Conservation (phyloP, 30 jellyfish, hydroid and myxozoan species). For the Kudoa iwatai region DNA sequence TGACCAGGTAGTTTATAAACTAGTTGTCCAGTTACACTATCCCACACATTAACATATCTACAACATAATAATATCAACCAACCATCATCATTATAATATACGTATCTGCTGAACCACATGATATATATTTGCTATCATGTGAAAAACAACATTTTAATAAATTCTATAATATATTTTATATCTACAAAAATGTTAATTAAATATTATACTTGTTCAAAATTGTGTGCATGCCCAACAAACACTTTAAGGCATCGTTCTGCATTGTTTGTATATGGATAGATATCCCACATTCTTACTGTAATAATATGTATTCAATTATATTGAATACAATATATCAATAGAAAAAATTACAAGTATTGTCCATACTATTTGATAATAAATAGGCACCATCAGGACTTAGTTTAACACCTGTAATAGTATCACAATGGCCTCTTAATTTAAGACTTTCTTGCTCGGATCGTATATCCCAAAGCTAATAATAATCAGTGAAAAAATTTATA, state of each 20-base stretch:
- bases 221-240: slow-evolving; percentile 36
- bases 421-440: slow-evolving; percentile 54
- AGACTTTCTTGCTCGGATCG: slow-evolving; percentile 22
- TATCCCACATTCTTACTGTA: slow-evolving; percentile 72
- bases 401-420: slow-evolving; percentile 33
- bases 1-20: slow-evolving; percentile 57
- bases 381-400: slow-evolving; percentile 74
- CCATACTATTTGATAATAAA: slow-evolving; percentile 37
- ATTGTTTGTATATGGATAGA: slow-evolving; percentile 38
- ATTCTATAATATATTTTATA: no score
- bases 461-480: slow-evolving; percentile 38
- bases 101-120: background rate
- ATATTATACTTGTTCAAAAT: slow-evolving; percentile 20
- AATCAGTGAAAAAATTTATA: no score
- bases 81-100: no score
- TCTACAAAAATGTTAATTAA: no score
- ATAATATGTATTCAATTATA: no score
- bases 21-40: slow-evolving; percentile 29
- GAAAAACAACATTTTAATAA: slow-evolving; percentile 54
- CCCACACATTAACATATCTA: slow-evolving; percentile 73
- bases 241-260: slow-evolving; percentile 40
- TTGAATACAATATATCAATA: no score
- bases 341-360: slow-evolving; percentile 66
- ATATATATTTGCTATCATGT: slow-evolving; percentile 34
- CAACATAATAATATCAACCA: background rate